Evolutionary conservation across 2,797 vertebrate genomes (phyloP).

Genomic region (Gobio occitaniae): DNA sequence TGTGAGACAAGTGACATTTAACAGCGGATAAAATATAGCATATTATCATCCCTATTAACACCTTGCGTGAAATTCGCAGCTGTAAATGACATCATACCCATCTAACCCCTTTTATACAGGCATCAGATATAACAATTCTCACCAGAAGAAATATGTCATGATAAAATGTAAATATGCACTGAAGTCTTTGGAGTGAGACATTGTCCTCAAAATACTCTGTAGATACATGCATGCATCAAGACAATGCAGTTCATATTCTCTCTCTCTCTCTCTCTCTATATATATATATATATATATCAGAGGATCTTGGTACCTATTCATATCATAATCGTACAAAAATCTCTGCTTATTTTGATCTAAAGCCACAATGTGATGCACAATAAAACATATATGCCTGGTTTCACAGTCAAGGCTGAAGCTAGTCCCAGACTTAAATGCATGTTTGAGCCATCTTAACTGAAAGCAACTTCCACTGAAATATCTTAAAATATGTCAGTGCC

Average conservation of each 20-base stretch:
- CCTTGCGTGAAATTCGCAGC: neutral
- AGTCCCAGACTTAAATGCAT: neutral
- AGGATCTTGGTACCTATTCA: neutral
- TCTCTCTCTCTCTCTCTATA: neutral
- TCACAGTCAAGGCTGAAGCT: neutral
- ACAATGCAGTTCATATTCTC: constrained; percentile 12
- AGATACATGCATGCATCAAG: constrained; percentile 15
- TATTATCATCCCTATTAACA: neutral
- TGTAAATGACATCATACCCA: constrained; percentile 16
- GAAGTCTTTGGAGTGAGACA: constrained; percentile 44
- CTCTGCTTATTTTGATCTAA: constrained; percentile 17
- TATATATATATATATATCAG: neutral
- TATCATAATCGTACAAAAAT: constrained; percentile 8
- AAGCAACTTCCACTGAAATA: neutral
- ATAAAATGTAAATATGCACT: constrained; percentile 11
- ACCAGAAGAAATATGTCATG: constrained; percentile 1
- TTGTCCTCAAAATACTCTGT: constrained; percentile 7
- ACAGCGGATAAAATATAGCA: neutral
- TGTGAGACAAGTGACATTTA: constrained; percentile 12
- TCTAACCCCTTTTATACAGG: constrained; percentile 25
- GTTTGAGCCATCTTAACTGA: neutral
- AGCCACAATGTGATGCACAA: neutral
- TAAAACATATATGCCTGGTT: neutral
- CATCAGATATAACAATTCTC: constrained; percentile 8
- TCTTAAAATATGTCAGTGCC: neutral